Evolutionary conservation across 2,113 vertebrate genomes (phyloP).

Genomic region (Corydoras maculifer): DNA sequence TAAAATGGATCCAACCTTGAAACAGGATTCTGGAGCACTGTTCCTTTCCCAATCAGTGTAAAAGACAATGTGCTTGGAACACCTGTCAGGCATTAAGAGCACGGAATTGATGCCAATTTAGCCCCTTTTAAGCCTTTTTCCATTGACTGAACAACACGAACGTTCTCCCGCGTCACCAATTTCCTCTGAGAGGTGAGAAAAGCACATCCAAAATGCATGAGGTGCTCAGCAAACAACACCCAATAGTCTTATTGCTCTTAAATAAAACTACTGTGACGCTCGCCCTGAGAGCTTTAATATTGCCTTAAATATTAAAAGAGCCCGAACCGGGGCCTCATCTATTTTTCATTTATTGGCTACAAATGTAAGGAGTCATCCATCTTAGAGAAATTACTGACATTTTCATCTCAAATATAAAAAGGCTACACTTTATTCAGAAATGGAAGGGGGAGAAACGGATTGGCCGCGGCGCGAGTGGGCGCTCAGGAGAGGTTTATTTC

Average conservation of each 20-base stretch:
- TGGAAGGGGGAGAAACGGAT: conserved; percentile 61
- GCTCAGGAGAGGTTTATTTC: conserved; percentile 52
- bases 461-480: conserved; percentile 51
- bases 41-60: no score
- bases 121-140: conserved; percentile 70
- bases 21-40: no score
- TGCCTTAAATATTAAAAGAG: conserved; percentile 83
- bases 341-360: conserved; percentile 81
- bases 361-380: conserved; percentile 73
- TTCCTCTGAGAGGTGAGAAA: conserved; percentile 63
- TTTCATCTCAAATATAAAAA: conserved; percentile 80
- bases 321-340: conserved; percentile 74
- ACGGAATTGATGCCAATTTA: conserved; percentile 58
- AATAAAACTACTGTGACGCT: conserved; percentile 76
- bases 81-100: no score
- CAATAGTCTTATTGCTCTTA: conserved; percentile 76
- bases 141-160: conserved; percentile 68
- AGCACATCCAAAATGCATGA: conserved; percentile 75
- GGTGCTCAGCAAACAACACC: conserved; percentile 76
- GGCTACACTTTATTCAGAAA: conserved; percentile 74
- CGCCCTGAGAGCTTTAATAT: conserved; percentile 75
- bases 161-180: conserved; percentile 67
- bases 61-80: no score
- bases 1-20: no score
- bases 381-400: conserved; percentile 77